Evolutionary conservation across 2,888 invertebrate genomes (phyloP).

Genomic region (Thysanoteuthis rhombus): DNA sequence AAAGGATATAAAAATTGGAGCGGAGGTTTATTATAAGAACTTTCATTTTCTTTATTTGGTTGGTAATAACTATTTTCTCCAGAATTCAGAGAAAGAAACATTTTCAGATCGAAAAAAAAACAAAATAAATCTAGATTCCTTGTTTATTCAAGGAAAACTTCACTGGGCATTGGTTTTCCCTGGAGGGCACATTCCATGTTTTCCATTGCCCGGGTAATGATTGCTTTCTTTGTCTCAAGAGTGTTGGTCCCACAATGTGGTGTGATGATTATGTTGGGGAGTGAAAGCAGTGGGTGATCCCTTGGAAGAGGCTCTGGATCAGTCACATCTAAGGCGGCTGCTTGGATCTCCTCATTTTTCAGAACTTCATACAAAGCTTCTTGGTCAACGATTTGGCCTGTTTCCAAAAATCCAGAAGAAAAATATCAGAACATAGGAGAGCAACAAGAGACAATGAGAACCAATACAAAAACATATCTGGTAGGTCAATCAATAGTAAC

Average conservation of each 20-base stretch:
- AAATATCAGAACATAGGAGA: background rate
- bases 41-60: background rate
- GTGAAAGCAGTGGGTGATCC: constrained; percentile 39
- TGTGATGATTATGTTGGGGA: constrained; percentile 41
- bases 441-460: background rate
- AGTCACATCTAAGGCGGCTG: constrained; percentile 47
- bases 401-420: background rate
- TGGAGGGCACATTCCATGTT: constrained; percentile 36
- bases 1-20: too few relatives aligned
- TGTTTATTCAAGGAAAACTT: constrained; percentile 18
- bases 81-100: background rate
- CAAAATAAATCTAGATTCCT: too few relatives aligned
- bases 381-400: constrained; percentile 42
- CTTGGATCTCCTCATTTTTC: constrained; percentile 36
- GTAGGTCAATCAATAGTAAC: too few relatives aligned
- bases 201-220: constrained; percentile 32
- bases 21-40: too few relatives aligned
- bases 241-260: constrained; percentile 44
- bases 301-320: constrained; percentile 45
- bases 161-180: constrained; percentile 32
- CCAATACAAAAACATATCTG: too few relatives aligned
- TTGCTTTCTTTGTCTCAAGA: constrained; percentile 32
- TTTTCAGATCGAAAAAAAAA: background rate
- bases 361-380: constrained; percentile 43
- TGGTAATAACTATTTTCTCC: background rate